Evolutionary conservation across 2,888 invertebrate genomes (phyloP), one percentile per base, ranked within the genome.

Genomic region (Apotomis capreana): DNA sequence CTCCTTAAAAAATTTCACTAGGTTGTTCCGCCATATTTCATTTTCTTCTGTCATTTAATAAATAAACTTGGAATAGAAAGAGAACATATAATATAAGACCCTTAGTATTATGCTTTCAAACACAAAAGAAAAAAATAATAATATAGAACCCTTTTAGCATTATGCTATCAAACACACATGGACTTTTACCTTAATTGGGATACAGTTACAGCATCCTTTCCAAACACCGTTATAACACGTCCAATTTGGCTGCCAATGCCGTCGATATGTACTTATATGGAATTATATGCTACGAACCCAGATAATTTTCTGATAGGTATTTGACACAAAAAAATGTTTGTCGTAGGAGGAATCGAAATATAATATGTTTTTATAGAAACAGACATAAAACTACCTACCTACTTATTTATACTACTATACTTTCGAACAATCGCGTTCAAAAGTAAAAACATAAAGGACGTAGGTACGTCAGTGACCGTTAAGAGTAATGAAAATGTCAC

Each of bases 131-230:
- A 44, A 44, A 44, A 6, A 44, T 44, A 44, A 44, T 44, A 49
- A 6, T 40, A 10, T 60, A 3, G 67, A 67, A 71, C 71, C 71
- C 67, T 67, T 26, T 26, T 40, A 26, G 49, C 26, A 12, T 46
- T 36, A 8, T 36, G 15, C n/a, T 26, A 57, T 44, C 46, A 12
- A n/a, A n/a, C 51, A n/a, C 44, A n/a, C 12, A 46, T 5, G 12
- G 44, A 65, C 55, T 63, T 51, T 68, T 52, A 15, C 46, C 52
- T 85, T 85, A 87, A 85, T 85, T 88, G 83, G 79, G 78, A 54
- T 68, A 58, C 68, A 63, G 63, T 85, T 86, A 83, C 84, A 83
- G 82, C 79, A 68, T 77, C 78, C 76, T 83, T 83, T 59, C 80
- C 78, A 73, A 61, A 76, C 77, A 79, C 80, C 81, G 83, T 84